Conservation (phyloP, 2,797 vertebrate species). For the Microhierax caerulescens region DNA sequence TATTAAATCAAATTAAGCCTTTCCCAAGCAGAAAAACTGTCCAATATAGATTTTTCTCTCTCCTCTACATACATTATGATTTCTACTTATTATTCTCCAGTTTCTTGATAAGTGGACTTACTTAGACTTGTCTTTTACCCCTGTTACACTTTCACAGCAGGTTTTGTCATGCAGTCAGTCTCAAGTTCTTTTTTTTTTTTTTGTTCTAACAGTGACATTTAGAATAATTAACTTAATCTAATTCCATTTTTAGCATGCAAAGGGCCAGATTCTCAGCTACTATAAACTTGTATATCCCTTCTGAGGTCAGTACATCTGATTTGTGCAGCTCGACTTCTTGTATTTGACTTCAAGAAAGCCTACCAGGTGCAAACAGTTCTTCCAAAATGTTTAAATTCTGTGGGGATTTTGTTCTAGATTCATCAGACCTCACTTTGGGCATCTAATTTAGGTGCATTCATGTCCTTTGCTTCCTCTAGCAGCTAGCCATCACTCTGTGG, state of each 20-base stretch:
- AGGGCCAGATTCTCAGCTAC: not conserved
- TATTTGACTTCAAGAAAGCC: not conserved
- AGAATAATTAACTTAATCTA: slow-evolving; percentile 28
- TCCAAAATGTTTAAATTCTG: not conserved
- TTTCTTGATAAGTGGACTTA: slow-evolving; percentile 1
- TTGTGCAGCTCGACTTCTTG: not conserved
- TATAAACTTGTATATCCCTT: not conserved
- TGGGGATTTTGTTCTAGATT: not conserved
- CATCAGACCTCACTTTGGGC: not conserved
- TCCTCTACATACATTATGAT: not conserved
- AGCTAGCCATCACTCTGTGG: not conserved
- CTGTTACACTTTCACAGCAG: not conserved
- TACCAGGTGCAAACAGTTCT: not conserved
- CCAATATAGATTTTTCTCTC: not conserved
- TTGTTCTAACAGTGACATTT: slow-evolving; percentile 38
- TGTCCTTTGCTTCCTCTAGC: not conserved
- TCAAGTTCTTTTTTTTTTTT: not conserved
- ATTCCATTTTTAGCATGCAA: slow-evolving; percentile 8
- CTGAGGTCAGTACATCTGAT: not conserved
- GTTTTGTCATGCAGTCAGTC: slow-evolving; percentile 25
- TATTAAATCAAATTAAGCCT: not conserved
- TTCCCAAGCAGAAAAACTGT: not conserved
- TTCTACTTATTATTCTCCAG: not conserved
- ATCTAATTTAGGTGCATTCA: not conserved
- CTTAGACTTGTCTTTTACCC: slow-evolving; percentile 24